Evolutionary conservation across 2,888 invertebrate genomes (phyloP), one percentile per base, ranked within the genome.

Genomic region (Sphaeridia pumilis): DNA sequence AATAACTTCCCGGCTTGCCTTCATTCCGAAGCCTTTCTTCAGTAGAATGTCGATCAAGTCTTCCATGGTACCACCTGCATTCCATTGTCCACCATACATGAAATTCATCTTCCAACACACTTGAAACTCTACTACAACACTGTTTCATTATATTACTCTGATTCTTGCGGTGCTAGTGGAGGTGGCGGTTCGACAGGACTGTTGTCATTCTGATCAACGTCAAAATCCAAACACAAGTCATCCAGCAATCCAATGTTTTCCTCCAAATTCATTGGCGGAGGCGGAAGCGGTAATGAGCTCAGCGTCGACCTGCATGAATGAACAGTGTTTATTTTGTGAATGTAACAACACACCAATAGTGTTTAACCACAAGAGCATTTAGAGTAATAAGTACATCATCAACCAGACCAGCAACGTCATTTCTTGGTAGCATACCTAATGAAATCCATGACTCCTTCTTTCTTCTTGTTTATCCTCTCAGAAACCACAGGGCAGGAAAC

Each of bases 11-110:
- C 68, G 86, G 76, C 72, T 87, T 87, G 57, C 80, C 82, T 52
- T 84, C 84, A 63, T 83, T 81, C 78, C 86, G 84, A 31, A 95
- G 74, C 63, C 94, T 77, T 68, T 90, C 87, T 71, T 95, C 95
- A 5, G 94, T 90, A 21, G 87, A 85, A 67, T 86, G 88, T 62
- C 93, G 77, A 71, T 93, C 92, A 68, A 93, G 72, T 44, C 92
- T 77, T 44, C 95, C 95, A 75, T 95, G 94, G 71, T 94, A 95
- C 94, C 94, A 95, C 54, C 70, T 71, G 31, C n/a, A n/a, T n/a
- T n/a, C n/a, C n/a, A n/a, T n/a, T n/a, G n/a, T n/a, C n/a, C n/a
- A n/a, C n/a, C n/a, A n/a, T 14, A 31, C 14, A 7, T 10, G 14
- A 7, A 14, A 14, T 31, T 7, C 10, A 31, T 7, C 31, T 31